These are phyloP conservation scores for Yoshiicerus persimilis DNA, from an alignment of 1,140 invertebrate species.

Conservation along the genomic window DNA sequence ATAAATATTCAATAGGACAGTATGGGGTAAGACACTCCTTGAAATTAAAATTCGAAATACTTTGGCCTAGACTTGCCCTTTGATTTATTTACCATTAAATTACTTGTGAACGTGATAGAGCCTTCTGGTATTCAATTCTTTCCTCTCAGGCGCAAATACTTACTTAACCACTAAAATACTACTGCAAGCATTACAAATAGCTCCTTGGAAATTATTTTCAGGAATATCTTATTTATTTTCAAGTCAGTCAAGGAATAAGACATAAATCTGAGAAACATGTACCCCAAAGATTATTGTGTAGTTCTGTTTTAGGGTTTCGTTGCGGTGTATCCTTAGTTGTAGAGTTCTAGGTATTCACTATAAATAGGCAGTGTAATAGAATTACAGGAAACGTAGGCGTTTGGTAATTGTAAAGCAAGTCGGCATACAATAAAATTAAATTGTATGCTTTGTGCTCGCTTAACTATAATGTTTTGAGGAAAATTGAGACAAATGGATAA, in stretches of 20 bases:
- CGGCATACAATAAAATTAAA: background rate
- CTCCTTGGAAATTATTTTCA: background rate
- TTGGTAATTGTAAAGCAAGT: background rate
- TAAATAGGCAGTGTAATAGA: no score
- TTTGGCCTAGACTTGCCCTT: background rate
- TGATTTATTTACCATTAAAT: constrained; percentile 10
- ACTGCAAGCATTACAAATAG: background rate
- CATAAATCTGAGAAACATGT: no score
- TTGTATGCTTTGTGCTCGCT: background rate
- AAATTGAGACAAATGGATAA: background rate
- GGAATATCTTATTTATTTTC: no score
- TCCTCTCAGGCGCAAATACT: background rate
- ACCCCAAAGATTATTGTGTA: no score
- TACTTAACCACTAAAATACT: no score
- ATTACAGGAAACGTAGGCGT: background rate
- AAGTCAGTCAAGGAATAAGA: no score
- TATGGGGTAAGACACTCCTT: background rate
- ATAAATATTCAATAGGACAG: background rate
- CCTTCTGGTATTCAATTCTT: background rate
- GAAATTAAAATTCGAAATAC: constrained; percentile 12
- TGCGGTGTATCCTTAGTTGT: background rate
- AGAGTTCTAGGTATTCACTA: background rate
- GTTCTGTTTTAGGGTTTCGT: no score
- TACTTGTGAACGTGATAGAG: constrained; percentile 7
- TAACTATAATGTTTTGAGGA: background rate